Percentiles rank a stretch among this genome's conserved stretches.
These are phyloP conservation scores for Orius insidiosus DNA, from an alignment of 1,140 invertebrate species.

Conservation along the genomic window DNA sequence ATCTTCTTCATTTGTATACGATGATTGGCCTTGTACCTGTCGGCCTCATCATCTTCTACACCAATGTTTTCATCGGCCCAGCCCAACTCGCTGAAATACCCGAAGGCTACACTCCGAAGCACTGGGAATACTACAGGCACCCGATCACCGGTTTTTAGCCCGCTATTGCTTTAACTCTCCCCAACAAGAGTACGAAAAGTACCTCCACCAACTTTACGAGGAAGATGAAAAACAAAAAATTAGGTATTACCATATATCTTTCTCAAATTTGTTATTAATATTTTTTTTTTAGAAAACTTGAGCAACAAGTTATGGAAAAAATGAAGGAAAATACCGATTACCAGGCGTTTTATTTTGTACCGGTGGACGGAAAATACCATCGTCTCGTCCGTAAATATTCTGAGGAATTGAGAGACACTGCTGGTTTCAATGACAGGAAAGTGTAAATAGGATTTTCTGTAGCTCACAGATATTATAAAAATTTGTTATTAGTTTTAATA, in stretches of 20 bases:
- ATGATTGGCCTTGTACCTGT: slow-evolving; percentile 59
- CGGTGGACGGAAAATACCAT: slow-evolving; percentile 44
- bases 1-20: slow-evolving; percentile 64
- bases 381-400: slow-evolving; percentile 24
- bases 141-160: slow-evolving; percentile 67
- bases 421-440: not conserved
- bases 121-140: slow-evolving; percentile 73
- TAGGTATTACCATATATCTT: slow-evolving; percentile 24
- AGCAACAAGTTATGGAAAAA: slow-evolving; percentile 45
- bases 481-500: too few species aligned
- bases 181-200: slow-evolving; percentile 72
- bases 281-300: slow-evolving; percentile 33
- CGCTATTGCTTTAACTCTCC: slow-evolving; percentile 39
- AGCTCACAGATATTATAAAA: too few species aligned
- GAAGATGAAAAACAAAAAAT: slow-evolving; percentile 46
- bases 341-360: slow-evolving; percentile 62
- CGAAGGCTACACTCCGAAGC: slow-evolving; percentile 61
- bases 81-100: slow-evolving; percentile 62
- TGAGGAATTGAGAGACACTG: slow-evolving; percentile 4
- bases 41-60: slow-evolving; percentile 37
- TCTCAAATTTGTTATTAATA: not conserved
- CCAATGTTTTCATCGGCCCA: slow-evolving; percentile 73
- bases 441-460: too few species aligned
- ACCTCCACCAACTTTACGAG: slow-evolving; percentile 46
- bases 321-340: slow-evolving; percentile 66